Evolutionary conservation across 2,888 invertebrate genomes (phyloP).

Genomic region (Neocrepidodera transversa): DNA sequence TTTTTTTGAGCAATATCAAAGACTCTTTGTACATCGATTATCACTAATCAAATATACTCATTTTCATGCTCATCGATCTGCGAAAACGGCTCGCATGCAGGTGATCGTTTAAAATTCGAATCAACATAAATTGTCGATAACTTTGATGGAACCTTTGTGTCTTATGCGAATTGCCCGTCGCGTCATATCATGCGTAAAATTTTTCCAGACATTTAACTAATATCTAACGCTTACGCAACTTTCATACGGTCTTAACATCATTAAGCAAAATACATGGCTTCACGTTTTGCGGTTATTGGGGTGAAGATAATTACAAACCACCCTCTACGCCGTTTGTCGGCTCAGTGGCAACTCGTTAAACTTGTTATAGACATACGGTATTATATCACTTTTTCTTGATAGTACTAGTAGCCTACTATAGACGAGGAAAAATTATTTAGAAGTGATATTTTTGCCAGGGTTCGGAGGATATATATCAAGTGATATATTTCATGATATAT

Average conservation of each 20-base stretch:
- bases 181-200: slow-evolving; percentile 30
- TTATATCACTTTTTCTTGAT: background rate
- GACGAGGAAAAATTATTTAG: too few species aligned
- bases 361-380: background rate
- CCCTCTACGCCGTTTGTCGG: slow-evolving; percentile 3
- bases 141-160: slow-evolving; percentile 21
- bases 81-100: slow-evolving; percentile 14
- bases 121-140: slow-evolving; percentile 32
- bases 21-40: slow-evolving; percentile 8
- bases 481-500: too few species aligned
- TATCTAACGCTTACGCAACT: slow-evolving; percentile 31
- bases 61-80: slow-evolving; percentile 15
- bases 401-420: too few species aligned
- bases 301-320: slow-evolving; percentile 31
- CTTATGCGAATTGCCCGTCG: background rate
- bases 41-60: slow-evolving; percentile 19
- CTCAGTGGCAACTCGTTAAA: background rate
- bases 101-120: slow-evolving; percentile 21
- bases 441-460: too few species aligned
- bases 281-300: slow-evolving; percentile 33
- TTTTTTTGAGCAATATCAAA: slow-evolving; percentile 9
- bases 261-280: slow-evolving; percentile 33
- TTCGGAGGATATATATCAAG: too few species aligned
- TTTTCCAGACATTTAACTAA: slow-evolving; percentile 39
- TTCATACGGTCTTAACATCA: slow-evolving; percentile 34